Evolutionary conservation across 2,113 vertebrate species (phyloP).

Genomic region (Gasterosteus aculeatus): DNA sequence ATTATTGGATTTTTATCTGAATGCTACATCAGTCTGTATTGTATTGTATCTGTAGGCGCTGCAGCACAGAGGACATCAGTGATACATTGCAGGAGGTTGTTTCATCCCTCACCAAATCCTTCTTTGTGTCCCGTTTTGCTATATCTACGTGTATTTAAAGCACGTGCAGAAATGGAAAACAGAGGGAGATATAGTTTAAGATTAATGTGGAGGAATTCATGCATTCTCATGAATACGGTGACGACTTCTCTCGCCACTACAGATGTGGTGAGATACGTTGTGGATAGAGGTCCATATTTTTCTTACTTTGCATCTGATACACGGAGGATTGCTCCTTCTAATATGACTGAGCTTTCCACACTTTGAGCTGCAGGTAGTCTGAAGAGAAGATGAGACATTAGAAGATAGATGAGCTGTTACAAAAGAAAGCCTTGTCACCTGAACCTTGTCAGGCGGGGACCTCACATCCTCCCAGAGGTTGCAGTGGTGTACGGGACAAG

Average conservation of each 20-base stretch:
- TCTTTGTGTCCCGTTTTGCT: constrained; percentile 32
- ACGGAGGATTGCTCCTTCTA: constrained; percentile 20
- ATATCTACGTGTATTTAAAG: constrained; percentile 55
- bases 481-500: constrained; percentile 16
- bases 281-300: constrained; percentile 53
- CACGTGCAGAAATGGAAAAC: constrained; percentile 25
- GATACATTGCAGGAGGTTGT: constrained; percentile 41
- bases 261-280: constrained; percentile 28
- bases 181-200: constrained; percentile 31
- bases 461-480: constrained; percentile 36
- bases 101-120: constrained; percentile 45
- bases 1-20: constrained; percentile 57
- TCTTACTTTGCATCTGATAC: constrained; percentile 58
- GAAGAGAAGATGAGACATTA: constrained; percentile 42
- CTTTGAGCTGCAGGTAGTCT: constrained; percentile 35
- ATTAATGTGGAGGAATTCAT: constrained; percentile 60
- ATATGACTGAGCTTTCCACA: constrained; percentile 34
- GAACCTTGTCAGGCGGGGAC: constrained; percentile 38
- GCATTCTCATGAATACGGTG: constrained; percentile 48
- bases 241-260: constrained; percentile 40
- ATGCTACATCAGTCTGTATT: constrained; percentile 49
- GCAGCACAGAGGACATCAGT: constrained; percentile 53
- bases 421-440: constrained; percentile 54
- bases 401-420: constrained; percentile 63
- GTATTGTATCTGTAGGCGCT: constrained; percentile 32